Evolutionary conservation across 2,888 invertebrate species (phyloP).

Genomic region (Rambutsinella grinnellia): DNA sequence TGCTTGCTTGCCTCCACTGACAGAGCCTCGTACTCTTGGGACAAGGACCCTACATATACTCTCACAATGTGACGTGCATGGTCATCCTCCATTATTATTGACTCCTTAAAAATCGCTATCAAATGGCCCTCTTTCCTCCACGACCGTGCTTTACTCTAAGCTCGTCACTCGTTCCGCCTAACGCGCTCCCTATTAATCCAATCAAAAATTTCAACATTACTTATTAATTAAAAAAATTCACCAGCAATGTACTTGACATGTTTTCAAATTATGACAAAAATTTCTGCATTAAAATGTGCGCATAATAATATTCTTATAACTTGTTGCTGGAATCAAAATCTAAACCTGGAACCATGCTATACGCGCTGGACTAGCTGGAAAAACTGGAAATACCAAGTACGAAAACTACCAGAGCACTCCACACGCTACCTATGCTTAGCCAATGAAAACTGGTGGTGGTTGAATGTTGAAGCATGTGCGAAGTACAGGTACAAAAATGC

Average conservation of each 20-base stretch:
- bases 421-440: constrained; percentile 36
- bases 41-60: constrained; percentile 91
- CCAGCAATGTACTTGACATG: too few species aligned
- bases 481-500: too few species aligned
- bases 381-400: background rate
- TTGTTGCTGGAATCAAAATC: constrained; percentile 22
- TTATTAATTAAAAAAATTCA: background rate
- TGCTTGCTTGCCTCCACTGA: constrained; percentile 93
- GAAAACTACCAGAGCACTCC: constrained; percentile 1
- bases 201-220: constrained; percentile 1
- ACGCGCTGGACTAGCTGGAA: background rate
- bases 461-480: too few species aligned
- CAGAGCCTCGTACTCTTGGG: constrained; percentile 89
- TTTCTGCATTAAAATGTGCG: too few species aligned
- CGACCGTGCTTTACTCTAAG: too few species aligned
- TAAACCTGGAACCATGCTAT: background rate
- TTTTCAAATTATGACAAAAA: too few species aligned
- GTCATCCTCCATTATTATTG: constrained; percentile 66
- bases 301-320: background rate
- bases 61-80: constrained; percentile 78
- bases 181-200: too few species aligned
- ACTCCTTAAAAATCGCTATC: constrained; percentile 21
- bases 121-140: background rate
- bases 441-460: too few species aligned
- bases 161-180: background rate